Conservation (phyloP, 2,888 invertebrate genomes). For the Halictus quadricinctus region DNA sequence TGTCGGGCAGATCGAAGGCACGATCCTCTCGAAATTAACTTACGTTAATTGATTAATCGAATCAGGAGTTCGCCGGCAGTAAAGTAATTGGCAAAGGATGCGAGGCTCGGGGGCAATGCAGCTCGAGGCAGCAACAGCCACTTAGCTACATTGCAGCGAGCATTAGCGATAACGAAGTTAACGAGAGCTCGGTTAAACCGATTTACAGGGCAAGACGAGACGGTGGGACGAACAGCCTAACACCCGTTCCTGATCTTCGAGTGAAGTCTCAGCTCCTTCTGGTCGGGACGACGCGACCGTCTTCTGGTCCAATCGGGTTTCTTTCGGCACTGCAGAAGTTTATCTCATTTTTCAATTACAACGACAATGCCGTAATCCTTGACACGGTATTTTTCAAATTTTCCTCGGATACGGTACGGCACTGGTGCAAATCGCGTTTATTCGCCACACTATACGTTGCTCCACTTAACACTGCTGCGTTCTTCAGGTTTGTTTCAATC, state of each 20-base stretch:
- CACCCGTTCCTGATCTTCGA: conserved; percentile 72
- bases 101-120: conserved; percentile 67
- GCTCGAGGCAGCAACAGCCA: conserved; percentile 75
- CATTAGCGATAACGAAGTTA: conserved; percentile 79
- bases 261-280: conserved; percentile 66
- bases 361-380: neutral
- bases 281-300: conserved; percentile 46
- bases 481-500: neutral
- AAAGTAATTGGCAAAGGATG: conserved; percentile 77
- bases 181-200: conserved; percentile 79
- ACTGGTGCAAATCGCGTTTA: too few species aligned
- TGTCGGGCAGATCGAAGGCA: conserved; percentile 30
- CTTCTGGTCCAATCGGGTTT: conserved; percentile 53
- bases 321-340: neutral
- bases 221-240: conserved; percentile 61
- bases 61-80: conserved; percentile 67
- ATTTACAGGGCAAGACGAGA: conserved; percentile 61
- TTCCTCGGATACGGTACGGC: neutral
- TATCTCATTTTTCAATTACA: neutral
- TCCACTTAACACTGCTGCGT: neutral
- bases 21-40: conserved; percentile 47
- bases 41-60: conserved; percentile 70
- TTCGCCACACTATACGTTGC: too few species aligned
- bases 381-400: neutral
- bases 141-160: conserved; percentile 78